Conservation (phyloP, 2,888 invertebrate genomes). For the Selenia dentaria region DNA sequence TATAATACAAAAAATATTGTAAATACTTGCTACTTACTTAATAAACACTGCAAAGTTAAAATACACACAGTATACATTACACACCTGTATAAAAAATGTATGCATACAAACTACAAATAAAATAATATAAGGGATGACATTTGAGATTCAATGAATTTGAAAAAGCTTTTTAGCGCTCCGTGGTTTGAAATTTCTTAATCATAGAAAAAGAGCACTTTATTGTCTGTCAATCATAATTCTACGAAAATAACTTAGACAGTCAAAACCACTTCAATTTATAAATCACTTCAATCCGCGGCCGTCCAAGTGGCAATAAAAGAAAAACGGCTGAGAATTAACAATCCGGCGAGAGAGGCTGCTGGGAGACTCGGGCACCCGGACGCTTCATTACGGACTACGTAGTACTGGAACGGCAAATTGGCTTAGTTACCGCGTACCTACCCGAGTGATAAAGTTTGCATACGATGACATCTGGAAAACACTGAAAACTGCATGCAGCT, state of each 20-base stretch:
- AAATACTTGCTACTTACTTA: no score
- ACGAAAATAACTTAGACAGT: neutral
- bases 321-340: conserved; percentile 9
- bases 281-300: conserved; percentile 18
- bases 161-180: no score
- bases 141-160: no score
- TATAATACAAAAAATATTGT: no score
- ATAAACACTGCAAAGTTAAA: no score
- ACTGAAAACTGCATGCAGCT: neutral
- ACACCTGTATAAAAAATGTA: no score
- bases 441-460: conserved; percentile 31
- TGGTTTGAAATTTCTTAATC: no score
- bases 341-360: conserved; percentile 14
- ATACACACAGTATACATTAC: no score
- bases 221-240: neutral
- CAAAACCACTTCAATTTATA: neutral
- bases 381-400: conserved; percentile 45
- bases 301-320: conserved; percentile 21
- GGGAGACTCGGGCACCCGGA: conserved; percentile 30
- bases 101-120: no score
- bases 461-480: neutral
- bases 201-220: conserved; percentile 1
- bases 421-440: conserved; percentile 56
- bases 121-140: no score
- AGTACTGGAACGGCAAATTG: conserved; percentile 47